Evolutionary conservation across 2,113 vertebrate species (phyloP), one percentile per base, ranked within the genome.

Genomic region (Sialia sialis): DNA sequence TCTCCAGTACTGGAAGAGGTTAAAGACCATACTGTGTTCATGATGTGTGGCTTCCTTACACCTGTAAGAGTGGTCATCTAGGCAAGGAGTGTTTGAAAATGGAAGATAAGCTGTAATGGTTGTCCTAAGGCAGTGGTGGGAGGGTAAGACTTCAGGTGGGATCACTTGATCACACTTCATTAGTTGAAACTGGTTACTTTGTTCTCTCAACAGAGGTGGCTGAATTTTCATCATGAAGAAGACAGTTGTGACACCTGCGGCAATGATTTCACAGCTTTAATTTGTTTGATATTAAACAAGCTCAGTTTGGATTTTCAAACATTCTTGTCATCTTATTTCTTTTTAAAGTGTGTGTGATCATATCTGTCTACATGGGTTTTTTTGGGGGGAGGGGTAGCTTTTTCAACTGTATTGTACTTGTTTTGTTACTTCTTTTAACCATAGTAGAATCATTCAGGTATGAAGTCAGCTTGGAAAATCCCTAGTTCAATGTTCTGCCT

Each of bases 131-230:
- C 63, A 83, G 3, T 43, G 32, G 34, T 70, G 79, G 90, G 67
- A 93, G 32, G 29, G 62, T 39, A 23, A 79, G 55, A 51, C 38
- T 76, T 89, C 41, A 72, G 46, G 44, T 89, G 41, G n/a, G 43
- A 74, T 82, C 15, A 25, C 44, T 88, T 29, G 74, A 34, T 87
- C 48, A n/a, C 30, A n/a, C 9, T 39, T 58, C 21, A 38, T 72
- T 49, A 56, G 21, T n/a, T 90, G 54, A 91, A 92, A 87, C 49
- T 49, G 41, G 83, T 87, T 27, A 19, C 63, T 94, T 56, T 96
- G 21, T 44, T 94, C 60, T 96, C 58, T 95, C 96, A 94, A 90
- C 96, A 99, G 99, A 92, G 98, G 99, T 3, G 98, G 99, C 91
- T 99, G 97, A 98, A 95, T 81, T 21, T 30, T 43, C 60, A 52